These are phyloP conservation scores for Bombycilla garrulus DNA, from an alignment of 2,113 vertebrate species.

Conservation along the genomic window DNA sequence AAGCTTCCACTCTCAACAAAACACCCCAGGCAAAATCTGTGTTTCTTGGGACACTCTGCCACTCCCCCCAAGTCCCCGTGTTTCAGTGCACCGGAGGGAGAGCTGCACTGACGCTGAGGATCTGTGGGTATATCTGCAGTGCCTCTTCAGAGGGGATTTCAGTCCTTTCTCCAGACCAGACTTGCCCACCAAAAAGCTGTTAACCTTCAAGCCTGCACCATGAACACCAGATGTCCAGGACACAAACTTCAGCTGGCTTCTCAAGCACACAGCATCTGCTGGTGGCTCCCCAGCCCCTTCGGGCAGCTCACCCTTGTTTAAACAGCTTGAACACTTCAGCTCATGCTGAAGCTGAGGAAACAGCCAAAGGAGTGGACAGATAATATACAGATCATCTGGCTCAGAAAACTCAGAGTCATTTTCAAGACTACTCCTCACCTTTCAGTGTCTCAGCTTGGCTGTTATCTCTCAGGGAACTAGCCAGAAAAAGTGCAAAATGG, in stretches of 20 bases:
- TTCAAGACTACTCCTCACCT: neutral
- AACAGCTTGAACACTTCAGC: neutral
- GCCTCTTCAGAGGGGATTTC: neutral
- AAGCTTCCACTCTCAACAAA: neutral
- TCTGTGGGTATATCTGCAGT: neutral
- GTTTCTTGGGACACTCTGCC: neutral
- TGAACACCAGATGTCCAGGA: neutral
- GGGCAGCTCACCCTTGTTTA: neutral
- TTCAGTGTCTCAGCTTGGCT: neutral
- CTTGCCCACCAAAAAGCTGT: neutral
- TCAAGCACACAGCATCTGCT: neutral
- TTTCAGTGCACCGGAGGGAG: neutral
- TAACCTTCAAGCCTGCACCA: neutral
- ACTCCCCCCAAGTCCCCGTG: rapidly evolving
- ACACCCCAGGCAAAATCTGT: neutral
- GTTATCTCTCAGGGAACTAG: neutral
- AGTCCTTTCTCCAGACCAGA: neutral
- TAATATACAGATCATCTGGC: neutral
- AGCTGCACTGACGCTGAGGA: neutral
- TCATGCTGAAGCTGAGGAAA: neutral
- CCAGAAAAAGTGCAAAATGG: neutral
- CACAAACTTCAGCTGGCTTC: neutral
- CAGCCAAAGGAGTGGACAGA: neutral
- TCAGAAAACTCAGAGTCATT: neutral
- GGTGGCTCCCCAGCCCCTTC: neutral